Base-by-base conservation (phyloP, 2,797 vertebrate genomes). In the Sphenopsis melanotis region DNA sequence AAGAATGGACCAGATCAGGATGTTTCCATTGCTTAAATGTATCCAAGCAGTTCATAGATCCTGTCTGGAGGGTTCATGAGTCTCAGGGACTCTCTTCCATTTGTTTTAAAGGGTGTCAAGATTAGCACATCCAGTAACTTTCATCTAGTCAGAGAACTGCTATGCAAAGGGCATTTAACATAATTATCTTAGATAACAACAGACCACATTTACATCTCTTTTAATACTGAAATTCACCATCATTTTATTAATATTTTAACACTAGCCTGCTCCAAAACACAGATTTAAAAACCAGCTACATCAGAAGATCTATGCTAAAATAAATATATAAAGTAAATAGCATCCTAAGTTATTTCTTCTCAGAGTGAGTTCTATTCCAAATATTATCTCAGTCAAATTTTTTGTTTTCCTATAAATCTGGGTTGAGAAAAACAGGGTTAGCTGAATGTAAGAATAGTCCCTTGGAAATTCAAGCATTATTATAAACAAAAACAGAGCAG, bases 401-500 rank as follows among this genome's bases (percentile, higher is more conserved):
- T 49, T 90, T 10, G 2, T 75, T 87, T 91, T 59, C 16, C 65
- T 87, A 87, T 95, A 80, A 88, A 64, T 61, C 36, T 53, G 23
- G 4, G 21, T 72, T 70, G 80, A 55, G 44, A 56, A 80, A 90
- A 93, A 61, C 32, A 93, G 44, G 22, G 65, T 91, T 96, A 94
- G 86, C 53, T 81, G n/a, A 84, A 82, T 77, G 55, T 82, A 89
- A 60, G 59, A 49, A 46, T 15, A 88, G 39, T 94, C 47, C 77
- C 80, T 87, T 70, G 80, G 84, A 93, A 95, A 94, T 86, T 82
- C 79, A 77, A 94, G 72, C 68, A 89, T 94, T 90, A 91, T 96
- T 96, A 56, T 88, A 88, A 92, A 86, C 79, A 89, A 95, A 90
- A 95, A 8, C 86, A 85, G 72, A 83, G 80, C 61, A 89, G 71